Base-by-base conservation (phyloP, 2,113 vertebrate genomes). In the Motacilla alba region DNA sequence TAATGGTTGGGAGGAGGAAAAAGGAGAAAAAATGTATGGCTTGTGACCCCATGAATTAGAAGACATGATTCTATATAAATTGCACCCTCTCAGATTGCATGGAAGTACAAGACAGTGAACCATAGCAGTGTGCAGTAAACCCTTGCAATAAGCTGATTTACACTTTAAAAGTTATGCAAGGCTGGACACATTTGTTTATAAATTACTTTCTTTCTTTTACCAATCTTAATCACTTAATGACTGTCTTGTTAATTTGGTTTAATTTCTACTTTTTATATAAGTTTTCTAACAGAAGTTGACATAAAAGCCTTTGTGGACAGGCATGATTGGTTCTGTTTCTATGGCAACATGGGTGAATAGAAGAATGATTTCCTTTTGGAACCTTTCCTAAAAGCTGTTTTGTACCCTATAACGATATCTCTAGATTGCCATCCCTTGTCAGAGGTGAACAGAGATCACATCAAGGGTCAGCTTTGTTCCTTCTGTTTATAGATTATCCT, bases 301-400 rank as follows among this genome's bases (percentile, higher is more conserved):
- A 97, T 97, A 96, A 97, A 98, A 98, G 92, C 97, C 92, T 96
- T 98, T 98, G 93, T 97, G 95, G 96, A 94, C 94, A 97, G 93
- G 80, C 96, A 97, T 96, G 97, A 97, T 97, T 98, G 95, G 96
- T 97, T 97, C 96, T 93, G 98, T 98, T 98, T 93, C 98, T 96
- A 98, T 98, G 69, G 98, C 95, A 98, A 98, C 98, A 19, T 67
- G 70, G 89, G 82, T 97, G 97, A 93, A 98, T 95, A 96, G 96
- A 96, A 97, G 96, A 98, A 97, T 97, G 88, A 98, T 98, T 98
- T 98, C 96, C 97, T 98, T 98, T 97, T 98, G 97, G 96, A 98
- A 97, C 90, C 91, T 94, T 96, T 96, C 96, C 97, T 98, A 97
- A 98, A 98, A 89, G 94, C 96, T 97, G 94, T 97, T 98, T 98